phyloP scores from a whole-genome alignment of 2,113 vertebrate species.

The Ancistrus triradiatus region DNA sequence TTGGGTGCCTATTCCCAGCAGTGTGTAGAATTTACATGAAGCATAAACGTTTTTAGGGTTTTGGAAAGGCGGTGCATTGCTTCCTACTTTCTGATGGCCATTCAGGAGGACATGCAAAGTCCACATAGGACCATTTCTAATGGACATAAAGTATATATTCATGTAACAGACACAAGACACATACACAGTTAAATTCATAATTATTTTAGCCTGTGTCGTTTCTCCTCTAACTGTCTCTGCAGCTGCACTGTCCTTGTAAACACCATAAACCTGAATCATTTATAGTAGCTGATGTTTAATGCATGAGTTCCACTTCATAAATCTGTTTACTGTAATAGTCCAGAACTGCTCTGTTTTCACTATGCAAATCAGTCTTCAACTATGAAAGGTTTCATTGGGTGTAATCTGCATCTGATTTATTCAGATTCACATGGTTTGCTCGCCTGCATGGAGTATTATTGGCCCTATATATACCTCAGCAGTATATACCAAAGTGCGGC shows the following conservation, averaged over 20 bases:
- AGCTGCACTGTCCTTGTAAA: constrained; percentile 46
- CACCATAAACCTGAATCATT: constrained; percentile 54
- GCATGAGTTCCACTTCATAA: constrained; percentile 60
- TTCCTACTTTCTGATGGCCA: too few species aligned
- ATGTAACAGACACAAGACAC: too few species aligned
- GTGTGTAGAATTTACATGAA: too few species aligned
- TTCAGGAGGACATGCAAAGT: too few species aligned
- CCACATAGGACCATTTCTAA: too few species aligned
- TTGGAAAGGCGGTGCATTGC: too few species aligned
- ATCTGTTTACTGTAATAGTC: constrained; percentile 56
- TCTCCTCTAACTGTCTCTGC: constrained; percentile 35
- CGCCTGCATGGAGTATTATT: background rate
- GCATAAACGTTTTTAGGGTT: too few species aligned
- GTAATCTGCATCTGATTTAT: constrained; percentile 62
- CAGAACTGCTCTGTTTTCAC: constrained; percentile 53
- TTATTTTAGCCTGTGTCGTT: background rate
- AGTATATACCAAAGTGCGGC: background rate
- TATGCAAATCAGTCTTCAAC: constrained; percentile 60
- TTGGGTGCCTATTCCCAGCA: too few species aligned
- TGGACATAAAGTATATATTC: too few species aligned
- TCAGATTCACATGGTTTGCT: constrained; percentile 29
- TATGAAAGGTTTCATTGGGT: constrained; percentile 42
- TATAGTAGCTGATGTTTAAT: constrained; percentile 57
- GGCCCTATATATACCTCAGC: constrained; percentile 31
- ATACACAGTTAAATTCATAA: too few species aligned